Evolutionary conservation across 2,113 vertebrate genomes (phyloP).

Genomic region (Alethe diademata): DNA sequence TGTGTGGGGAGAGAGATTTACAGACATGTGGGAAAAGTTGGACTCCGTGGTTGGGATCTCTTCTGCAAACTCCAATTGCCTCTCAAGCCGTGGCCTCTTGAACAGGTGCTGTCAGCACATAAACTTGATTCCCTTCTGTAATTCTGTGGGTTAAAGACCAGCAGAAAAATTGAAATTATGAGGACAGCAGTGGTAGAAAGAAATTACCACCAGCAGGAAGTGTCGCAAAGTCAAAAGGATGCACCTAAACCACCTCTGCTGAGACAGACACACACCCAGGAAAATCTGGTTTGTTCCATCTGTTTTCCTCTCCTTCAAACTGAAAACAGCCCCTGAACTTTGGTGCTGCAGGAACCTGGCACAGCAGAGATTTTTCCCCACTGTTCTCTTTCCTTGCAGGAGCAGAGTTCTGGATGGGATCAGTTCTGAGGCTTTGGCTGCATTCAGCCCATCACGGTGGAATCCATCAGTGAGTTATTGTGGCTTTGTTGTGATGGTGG

Average conservation of each 20-base stretch:
- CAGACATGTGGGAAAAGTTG: background rate
- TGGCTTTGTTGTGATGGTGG: too few species aligned
- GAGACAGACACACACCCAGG: background rate
- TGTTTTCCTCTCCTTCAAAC: background rate
- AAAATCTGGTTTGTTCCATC: background rate
- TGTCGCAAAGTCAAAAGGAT: background rate
- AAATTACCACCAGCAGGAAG: background rate
- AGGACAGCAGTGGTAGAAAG: background rate
- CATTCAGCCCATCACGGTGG: too few species aligned
- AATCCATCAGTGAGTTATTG: too few species aligned
- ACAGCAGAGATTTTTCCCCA: background rate
- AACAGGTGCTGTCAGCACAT: background rate
- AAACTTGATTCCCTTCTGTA: fast-evolving
- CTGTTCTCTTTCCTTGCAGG: background rate
- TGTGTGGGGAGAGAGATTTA: background rate
- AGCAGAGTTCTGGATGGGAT: too few species aligned
- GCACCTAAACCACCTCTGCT: background rate
- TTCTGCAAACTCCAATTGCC: background rate
- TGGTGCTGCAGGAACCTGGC: too few species aligned
- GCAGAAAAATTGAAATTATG: background rate
- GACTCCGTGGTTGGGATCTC: background rate
- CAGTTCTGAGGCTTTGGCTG: too few species aligned
- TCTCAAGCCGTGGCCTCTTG: background rate
- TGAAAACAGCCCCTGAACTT: background rate
- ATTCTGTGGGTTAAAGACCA: background rate